Base-by-base conservation (phyloP, 2,888 invertebrate species). In the Calliopum simillimum region DNA sequence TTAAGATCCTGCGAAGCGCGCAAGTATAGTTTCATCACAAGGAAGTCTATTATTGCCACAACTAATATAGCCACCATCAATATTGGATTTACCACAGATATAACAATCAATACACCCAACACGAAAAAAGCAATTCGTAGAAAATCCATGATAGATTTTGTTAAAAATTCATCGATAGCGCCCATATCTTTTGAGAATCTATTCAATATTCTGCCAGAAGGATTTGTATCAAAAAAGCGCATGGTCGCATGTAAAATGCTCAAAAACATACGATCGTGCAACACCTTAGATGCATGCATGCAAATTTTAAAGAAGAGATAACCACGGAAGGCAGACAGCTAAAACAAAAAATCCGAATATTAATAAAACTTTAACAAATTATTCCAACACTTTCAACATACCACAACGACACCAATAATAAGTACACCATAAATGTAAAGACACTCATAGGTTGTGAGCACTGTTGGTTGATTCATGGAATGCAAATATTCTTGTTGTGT, bases 231-330 rank as follows among this genome's bases (percentile, higher is more conserved):
- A 82, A 97, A 97, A 87, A 97, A 97, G 16, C 90, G 86, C 90
- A 96, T 93, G 0, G 92, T 92, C 0, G 94, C 91, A 74, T 91
- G 88, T 6, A 96, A 87, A 79, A 97, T 89, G 62, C 92, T 90
- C 56, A 89, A 87, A 84, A 97, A 96, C 95, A 97, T 96, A n/a
- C 87, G 88, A 78, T 93, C 91, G 84, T 97, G 97, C 2, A 97
- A 88, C 71, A 89, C 90, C 73, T 90, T 89, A 0, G 95, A 94
- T 0, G 95, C 90, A 13, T 89, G 90, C 89, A 94, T 92, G 83
- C 93, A 94, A 14, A 92, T 88, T 78, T 89, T 89, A 84, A 94
- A 94, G 86, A 93, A 94, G 78, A 91, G 87, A 75, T 90, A 88
- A 0, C 91, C 91, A 14, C 93, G 88, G 6, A 89, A 86, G 11